A percentile compares a stretch with the other conserved stretches of the same genome.
Conservation (phyloP, 1,140 invertebrate genomes). For the Phortica variegata region DNA sequence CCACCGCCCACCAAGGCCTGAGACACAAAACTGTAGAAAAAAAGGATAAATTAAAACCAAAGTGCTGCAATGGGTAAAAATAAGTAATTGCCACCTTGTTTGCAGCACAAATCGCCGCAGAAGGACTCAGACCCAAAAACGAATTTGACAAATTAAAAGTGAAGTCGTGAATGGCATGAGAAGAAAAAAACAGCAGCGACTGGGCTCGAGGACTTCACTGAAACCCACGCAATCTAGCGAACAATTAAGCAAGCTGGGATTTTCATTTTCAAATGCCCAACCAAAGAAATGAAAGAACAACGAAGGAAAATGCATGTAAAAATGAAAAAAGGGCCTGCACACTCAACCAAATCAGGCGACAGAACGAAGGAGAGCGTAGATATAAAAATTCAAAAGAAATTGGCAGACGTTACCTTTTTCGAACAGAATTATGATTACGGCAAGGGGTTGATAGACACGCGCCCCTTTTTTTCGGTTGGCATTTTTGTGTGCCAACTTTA, state of each 20-base stretch:
- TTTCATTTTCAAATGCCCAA: neutral
- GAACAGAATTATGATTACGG: constrained; percentile 4
- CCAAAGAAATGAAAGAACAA: too few species aligned
- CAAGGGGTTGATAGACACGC: too few species aligned
- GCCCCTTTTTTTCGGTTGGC: too few species aligned
- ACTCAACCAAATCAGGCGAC: too few species aligned
- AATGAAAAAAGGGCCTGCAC: neutral
- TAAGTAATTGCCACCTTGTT: constrained; percentile 52
- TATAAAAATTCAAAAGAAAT: neutral
- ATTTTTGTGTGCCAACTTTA: constrained; percentile 26
- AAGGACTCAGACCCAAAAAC: constrained; percentile 10
- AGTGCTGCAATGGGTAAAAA: constrained; percentile 25
- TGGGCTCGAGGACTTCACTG: constrained; percentile 24
- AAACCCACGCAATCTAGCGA: constrained; percentile 1
- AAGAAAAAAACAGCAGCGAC: too few species aligned
- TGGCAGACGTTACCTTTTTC: constrained; percentile 14
- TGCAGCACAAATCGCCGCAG: constrained; percentile 1
- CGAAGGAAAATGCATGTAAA: neutral
- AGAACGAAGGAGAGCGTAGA: too few species aligned
- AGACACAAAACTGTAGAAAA: too few species aligned
- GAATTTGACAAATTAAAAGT: constrained; percentile 50
- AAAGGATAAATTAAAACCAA: constrained; percentile 42
- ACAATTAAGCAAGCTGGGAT: constrained; percentile 13
- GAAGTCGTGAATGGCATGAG: constrained; percentile 1
- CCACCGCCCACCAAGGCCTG: too few species aligned